Base-by-base conservation (phyloP, 2,888 invertebrate species). In the Oscheius sp. region DNA sequence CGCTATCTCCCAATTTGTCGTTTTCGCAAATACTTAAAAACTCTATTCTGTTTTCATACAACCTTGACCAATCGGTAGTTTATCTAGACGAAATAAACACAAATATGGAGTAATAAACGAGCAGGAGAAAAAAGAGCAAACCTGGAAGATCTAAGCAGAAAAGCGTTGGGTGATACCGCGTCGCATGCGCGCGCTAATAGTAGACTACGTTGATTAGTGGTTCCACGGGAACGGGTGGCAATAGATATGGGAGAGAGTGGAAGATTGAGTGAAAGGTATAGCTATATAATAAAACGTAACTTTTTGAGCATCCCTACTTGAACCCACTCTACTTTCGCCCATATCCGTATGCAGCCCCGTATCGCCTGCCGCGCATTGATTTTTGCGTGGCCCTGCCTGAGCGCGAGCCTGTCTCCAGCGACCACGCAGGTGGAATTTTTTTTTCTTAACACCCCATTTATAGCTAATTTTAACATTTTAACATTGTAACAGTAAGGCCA, bases 261-360 rank as follows among this genome's bases (percentile, higher is more conserved):
- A 33, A 9, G 60, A 58, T 11, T 7, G 33, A 29, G 42, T 33
- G 37, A 53, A 53, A 21, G 21, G 7, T 35, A 60, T 4, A 53
- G 10, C 11, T 63, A 50, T 29, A 32, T 21, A 63, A 48, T 48
- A 63, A 63, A 63, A 63, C 48, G 53, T 4, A 53, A 53, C n/a
- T 63, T 63, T 47, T 29, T 63, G 63, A 29, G 63, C 48, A 63
- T 48, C 68, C 68, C 68, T 42, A 37, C 53, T 68, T 51, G 53
- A 68, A 51, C 68, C 68, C 55, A 53, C 42, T 53, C 55, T 68
- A 55, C 55, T 68, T 68, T 68, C 55, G 68, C 68, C 68, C 68
- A 73, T 73, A 73, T 73, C 73, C 73, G 73, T 73, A 73, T 73
- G 73, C 73, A 65, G 62, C 73, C 73, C 65, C 73, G 58, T 73